Evolutionary conservation across 2,113 vertebrate genomes (phyloP).

Genomic region (Misgurnus mizolepis): DNA sequence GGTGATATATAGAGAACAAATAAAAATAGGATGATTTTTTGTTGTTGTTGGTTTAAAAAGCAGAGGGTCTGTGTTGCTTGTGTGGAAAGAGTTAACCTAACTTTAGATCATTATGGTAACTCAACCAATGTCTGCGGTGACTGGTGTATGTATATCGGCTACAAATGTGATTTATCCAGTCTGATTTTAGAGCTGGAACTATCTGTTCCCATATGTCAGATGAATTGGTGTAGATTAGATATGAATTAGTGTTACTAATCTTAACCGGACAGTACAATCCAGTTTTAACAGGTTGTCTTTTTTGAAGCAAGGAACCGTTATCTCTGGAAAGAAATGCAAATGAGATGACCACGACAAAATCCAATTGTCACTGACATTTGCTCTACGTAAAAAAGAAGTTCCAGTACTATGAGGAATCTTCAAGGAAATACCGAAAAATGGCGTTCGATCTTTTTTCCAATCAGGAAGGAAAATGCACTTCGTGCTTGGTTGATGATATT

Average conservation of each 20-base stretch:
- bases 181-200: neutral
- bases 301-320: neutral
- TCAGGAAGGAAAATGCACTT: constrained; percentile 33
- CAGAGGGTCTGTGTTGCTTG: too few relatives aligned
- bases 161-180: constrained; percentile 1
- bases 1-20: too few relatives aligned
- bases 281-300: constrained; percentile 14
- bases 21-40: too few relatives aligned
- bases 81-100: too few relatives aligned
- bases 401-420: constrained; percentile 11
- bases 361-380: constrained; percentile 10
- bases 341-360: constrained; percentile 15
- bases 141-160: neutral
- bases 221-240: neutral
- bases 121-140: neutral
- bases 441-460: constrained; percentile 17
- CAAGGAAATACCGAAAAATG: constrained; percentile 31
- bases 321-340: constrained; percentile 29
- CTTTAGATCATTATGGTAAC: too few relatives aligned
- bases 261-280: neutral
- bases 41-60: too few relatives aligned
- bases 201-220: neutral
- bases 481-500: constrained; percentile 49
- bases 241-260: constrained; percentile 8
- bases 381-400: neutral